Evolutionary conservation across 2,113 vertebrate species (phyloP).

Genomic region (Larimichthys crocea): DNA sequence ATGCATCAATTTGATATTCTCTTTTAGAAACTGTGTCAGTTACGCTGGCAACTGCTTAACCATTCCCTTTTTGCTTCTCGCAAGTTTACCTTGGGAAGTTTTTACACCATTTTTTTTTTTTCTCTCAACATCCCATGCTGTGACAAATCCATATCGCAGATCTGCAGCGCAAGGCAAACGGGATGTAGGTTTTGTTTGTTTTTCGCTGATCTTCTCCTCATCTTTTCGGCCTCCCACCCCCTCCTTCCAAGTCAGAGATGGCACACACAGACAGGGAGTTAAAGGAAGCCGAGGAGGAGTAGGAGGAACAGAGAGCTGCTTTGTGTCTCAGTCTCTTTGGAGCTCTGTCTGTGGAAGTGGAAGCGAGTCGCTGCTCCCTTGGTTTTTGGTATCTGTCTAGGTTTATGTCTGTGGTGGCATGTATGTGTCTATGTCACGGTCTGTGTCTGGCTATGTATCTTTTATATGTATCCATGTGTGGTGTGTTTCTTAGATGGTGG

Average conservation of each 20-base stretch:
- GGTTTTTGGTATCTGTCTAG: constrained; percentile 16
- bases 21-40: constrained; percentile 53
- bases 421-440: neutral
- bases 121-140: constrained; percentile 7
- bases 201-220: constrained; percentile 42
- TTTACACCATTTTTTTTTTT: constrained; percentile 17
- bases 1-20: constrained; percentile 55
- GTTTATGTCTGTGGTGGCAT: constrained; percentile 40
- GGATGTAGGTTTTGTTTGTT: constrained; percentile 52
- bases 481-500: neutral
- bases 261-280: constrained; percentile 28
- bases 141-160: constrained; percentile 31
- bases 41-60: constrained; percentile 7
- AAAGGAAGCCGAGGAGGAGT: constrained; percentile 54
- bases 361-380: constrained; percentile 24
- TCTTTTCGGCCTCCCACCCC: constrained; percentile 12
- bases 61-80: neutral
- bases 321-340: constrained; percentile 52
- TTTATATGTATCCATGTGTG: neutral
- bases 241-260: constrained; percentile 43
- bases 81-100: constrained; percentile 21
- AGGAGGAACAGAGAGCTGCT: constrained; percentile 61
- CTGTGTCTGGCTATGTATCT: constrained; percentile 8
- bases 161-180: constrained; percentile 13
- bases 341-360: constrained; percentile 57